Evolutionary conservation across 2,797 vertebrate species (phyloP), one percentile per base, ranked within the genome.

Genomic region (Scomberomorus guttatus): DNA sequence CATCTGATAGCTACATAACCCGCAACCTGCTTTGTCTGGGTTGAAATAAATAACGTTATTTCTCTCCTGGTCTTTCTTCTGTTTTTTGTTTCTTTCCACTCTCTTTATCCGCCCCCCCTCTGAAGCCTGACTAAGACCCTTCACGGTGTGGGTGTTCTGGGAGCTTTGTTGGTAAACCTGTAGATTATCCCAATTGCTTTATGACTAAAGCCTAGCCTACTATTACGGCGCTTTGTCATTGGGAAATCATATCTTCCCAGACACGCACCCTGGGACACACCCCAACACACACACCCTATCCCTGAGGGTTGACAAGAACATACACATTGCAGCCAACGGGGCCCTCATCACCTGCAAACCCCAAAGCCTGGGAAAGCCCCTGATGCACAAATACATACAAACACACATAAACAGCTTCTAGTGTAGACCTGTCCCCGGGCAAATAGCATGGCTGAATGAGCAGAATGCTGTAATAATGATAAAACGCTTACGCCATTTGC

Each of bases 201-300:
- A 92, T 91, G 90, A 92, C 91, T 91, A 80, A 86, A 84, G 77
- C 87, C 83, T 50, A 90, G 72, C 76, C 90, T 91, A 75, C 89
- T 81, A 94, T 94, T 94, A 93, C 24, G 1, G 42, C 18, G 72
- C 87, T 94, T 85, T 92, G 84, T 93, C 81, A 92, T 79, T 81
- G 85, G 52, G 82, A 92, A 90, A 89, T 87, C 76, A 61, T 85
- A 87, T 89, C 84, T 89, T 93, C 87, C 82, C 90, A 90, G 82
- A 88, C 87, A 87, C 81, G 84, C 85, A 92, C 59, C 55, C 59
- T 32, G 51, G 79, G 68, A 88, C 87, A 90, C 89, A 81, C 91
- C 88, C 85, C 14, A 0, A 76, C 85, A 76, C 78, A 76, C 63
- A 57, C 59, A 50, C 74, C 69, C 69, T 51, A 5, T n/a, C 63